A percentile compares a stretch with the other conserved stretches of the same genome.
These are phyloP conservation scores for Cheiracanthium punctorium DNA, from an alignment of 2,888 invertebrate genomes.

Conservation along the genomic window DNA sequence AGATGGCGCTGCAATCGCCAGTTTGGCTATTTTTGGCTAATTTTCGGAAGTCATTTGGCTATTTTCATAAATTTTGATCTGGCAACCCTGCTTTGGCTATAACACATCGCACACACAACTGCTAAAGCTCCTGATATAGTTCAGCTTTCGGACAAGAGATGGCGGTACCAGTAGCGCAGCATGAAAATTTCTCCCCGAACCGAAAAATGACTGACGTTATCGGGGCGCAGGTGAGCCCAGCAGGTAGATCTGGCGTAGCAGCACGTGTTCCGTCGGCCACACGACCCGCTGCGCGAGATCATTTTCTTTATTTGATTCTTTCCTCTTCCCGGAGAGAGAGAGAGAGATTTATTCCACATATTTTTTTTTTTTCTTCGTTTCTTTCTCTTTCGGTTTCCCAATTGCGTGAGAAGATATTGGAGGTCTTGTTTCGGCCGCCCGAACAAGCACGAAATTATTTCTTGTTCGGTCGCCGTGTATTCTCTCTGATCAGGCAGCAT, in stretches of 20 bases:
- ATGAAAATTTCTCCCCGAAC: neutral
- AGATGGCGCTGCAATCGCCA: no score
- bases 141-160: neutral
- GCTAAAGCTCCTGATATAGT: no score
- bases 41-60: no score
- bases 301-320: neutral
- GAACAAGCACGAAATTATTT: conserved; percentile 14
- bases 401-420: neutral
- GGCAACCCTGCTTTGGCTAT: no score
- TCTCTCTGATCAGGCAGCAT: no score
- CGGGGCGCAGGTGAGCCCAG: conserved; percentile 4
- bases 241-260: neutral
- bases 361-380: neutral
- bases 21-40: no score
- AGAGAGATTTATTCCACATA: no score
- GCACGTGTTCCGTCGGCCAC: conserved; percentile 23
- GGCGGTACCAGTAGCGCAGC: neutral
- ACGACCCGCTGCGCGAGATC: neutral
- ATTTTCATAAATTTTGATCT: no score
- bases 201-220: neutral
- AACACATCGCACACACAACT: no score
- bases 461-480: no score
- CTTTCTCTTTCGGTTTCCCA: neutral
- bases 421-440: neutral
- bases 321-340: neutral